Evolutionary conservation across 2,113 vertebrate species (phyloP).

Genomic region (Tiliqua scincoides): DNA sequence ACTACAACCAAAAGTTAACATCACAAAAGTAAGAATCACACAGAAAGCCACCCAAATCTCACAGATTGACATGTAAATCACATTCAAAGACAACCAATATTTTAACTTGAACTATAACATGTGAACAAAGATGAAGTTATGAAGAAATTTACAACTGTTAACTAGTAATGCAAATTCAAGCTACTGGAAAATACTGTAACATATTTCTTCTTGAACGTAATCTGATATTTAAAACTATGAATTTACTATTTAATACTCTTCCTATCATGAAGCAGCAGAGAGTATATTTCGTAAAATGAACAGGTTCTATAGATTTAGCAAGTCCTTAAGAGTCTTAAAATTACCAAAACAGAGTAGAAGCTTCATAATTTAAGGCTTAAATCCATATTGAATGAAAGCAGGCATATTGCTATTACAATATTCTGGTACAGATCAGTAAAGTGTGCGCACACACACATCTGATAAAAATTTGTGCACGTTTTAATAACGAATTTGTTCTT

Average conservation of each 20-base stretch:
- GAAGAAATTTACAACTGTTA: background rate
- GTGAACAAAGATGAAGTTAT: background rate
- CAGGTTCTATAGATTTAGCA: background rate
- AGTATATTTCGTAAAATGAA: background rate
- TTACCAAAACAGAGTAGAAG: background rate
- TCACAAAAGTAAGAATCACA: background rate
- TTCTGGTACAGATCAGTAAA: background rate
- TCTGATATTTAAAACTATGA: slow-evolving; percentile 25
- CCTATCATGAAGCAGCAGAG: background rate
- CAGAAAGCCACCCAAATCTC: background rate
- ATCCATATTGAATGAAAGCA: background rate
- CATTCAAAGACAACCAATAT: background rate
- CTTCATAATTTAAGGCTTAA: background rate
- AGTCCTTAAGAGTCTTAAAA: background rate
- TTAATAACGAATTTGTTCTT: too few species aligned
- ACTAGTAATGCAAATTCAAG: background rate
- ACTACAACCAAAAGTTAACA: too few species aligned
- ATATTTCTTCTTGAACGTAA: slow-evolving; percentile 36
- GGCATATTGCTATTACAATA: background rate
- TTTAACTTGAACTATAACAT: background rate
- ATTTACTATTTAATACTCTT: background rate
- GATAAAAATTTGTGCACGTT: background rate
- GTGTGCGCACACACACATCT: background rate
- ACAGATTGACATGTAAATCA: too few species aligned
- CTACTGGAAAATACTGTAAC: background rate